These are phyloP conservation scores for Sorex araneus DNA, from an alignment of 2,113 vertebrate species.

Conservation along the genomic window DNA sequence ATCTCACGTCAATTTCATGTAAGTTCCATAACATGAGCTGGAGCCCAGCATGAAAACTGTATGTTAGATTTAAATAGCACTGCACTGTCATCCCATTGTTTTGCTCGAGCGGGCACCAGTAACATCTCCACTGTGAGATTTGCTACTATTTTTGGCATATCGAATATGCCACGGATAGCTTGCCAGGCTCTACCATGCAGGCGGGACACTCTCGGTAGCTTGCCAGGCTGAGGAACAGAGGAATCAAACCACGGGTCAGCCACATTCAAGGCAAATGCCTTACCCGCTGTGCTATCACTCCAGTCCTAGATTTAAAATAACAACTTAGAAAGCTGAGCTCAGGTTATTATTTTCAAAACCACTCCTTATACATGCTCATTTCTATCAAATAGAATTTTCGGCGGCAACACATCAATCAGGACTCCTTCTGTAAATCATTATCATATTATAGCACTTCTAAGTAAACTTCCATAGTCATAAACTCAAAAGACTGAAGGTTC, in stretches of 20 bases:
- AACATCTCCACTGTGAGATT: no score
- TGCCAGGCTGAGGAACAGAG: no score
- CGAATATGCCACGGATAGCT: no score
- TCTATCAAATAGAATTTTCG: slow-evolving; percentile 28
- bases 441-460: neutral
- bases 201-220: no score
- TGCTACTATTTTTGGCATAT: no score
- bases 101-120: no score
- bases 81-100: no score
- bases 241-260: no score
- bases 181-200: no score
- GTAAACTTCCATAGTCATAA: neutral
- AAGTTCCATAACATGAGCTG: neutral
- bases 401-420: neutral
- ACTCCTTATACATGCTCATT: neutral
- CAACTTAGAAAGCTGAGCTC: neutral
- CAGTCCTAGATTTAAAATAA: no score
- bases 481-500: slow-evolving; percentile 26
- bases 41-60: neutral
- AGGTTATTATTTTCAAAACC: neutral
- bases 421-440: neutral
- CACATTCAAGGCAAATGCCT: no score
- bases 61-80: neutral
- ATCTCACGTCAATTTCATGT: neutral
- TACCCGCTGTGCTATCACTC: no score